A percentile compares a stretch with the other conserved stretches of the same genome.
Evolutionary conservation across 2,113 vertebrate species (phyloP).

Genomic region (Orthonyx spaldingii): DNA sequence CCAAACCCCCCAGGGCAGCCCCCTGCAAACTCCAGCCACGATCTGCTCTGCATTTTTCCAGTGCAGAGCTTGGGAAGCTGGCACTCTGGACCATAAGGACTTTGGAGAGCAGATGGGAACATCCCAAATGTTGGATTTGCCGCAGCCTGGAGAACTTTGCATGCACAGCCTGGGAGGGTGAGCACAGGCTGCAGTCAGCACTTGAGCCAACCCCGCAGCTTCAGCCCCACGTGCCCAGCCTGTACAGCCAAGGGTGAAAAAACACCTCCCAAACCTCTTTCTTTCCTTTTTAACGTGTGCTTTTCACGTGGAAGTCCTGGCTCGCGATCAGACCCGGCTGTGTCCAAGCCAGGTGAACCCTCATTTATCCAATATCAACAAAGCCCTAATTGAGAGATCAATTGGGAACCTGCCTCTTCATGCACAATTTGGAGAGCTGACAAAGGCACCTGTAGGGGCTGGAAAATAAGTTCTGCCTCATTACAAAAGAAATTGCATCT

Average conservation of each 20-base stretch:
- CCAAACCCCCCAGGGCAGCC: no score
- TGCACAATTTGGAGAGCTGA: neutral
- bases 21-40: neutral
- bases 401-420: neutral
- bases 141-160: neutral
- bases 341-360: neutral
- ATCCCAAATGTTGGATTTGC: fast-evolving
- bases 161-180: fast-evolving
- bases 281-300: fast-evolving
- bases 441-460: constrained; percentile 51
- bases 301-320: neutral
- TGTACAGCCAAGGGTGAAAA: fast-evolving
- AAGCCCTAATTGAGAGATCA: constrained; percentile 43
- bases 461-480: constrained; percentile 53
- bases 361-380: neutral
- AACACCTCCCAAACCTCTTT: neutral
- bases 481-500: constrained; percentile 53
- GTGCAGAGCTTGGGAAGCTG: no score
- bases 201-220: fast-evolving
- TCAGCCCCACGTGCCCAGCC: fast-evolving
- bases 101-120: neutral
- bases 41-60: fast-evolving
- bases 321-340: neutral
- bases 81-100: fast-evolving
- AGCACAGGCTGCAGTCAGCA: neutral